Evolutionary conservation across 2,888 invertebrate genomes (phyloP), one percentile per base, ranked within the genome.

Genomic region (Pseudoips prasinana): DNA sequence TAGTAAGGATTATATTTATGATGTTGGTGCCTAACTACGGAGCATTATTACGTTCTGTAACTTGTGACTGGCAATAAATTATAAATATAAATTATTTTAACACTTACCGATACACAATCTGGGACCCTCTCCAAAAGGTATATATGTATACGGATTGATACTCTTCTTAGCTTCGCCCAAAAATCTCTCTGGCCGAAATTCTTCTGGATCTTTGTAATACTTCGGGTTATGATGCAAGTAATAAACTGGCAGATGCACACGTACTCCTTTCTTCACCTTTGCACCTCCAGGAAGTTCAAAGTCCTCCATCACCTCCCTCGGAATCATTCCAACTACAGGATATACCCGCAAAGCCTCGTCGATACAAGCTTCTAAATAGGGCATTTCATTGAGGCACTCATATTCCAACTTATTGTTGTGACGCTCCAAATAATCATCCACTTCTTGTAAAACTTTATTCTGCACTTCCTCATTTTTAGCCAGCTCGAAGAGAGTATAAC

Each of bases 41-140:
- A n/a, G n/a, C n/a, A n/a, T n/a, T n/a, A n/a, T n/a, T n/a, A n/a
- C n/a, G n/a, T n/a, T n/a, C n/a, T n/a, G n/a, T n/a, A n/a, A n/a
- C n/a, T n/a, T n/a, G n/a, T n/a, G n/a, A n/a, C n/a, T n/a, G n/a
- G n/a, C n/a, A n/a, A n/a, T n/a, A n/a, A n/a, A n/a, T n/a, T n/a
- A n/a, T n/a, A n/a, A n/a, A n/a, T n/a, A n/a, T n/a, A n/a, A n/a
- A n/a, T n/a, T n/a, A n/a, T n/a, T n/a, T n/a, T n/a, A 10, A 47
- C 47, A 27, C 37, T 39, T 19, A 39, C 38, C 38, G 6, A 39
- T 39, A 23, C 38, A 39, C 4, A 11, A 8, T 22, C 37, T 37
- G 3, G 90, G 91, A 1, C 92, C 92, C 1, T 80, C 43, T 1
- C 91, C 90, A 41, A 91, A 91, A 0, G 91, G 90, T 39, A 87